These are phyloP conservation scores for Paradoxurus hermaphroditus DNA, from an alignment of 2,113 vertebrate species.

Conservation along the genomic window DNA sequence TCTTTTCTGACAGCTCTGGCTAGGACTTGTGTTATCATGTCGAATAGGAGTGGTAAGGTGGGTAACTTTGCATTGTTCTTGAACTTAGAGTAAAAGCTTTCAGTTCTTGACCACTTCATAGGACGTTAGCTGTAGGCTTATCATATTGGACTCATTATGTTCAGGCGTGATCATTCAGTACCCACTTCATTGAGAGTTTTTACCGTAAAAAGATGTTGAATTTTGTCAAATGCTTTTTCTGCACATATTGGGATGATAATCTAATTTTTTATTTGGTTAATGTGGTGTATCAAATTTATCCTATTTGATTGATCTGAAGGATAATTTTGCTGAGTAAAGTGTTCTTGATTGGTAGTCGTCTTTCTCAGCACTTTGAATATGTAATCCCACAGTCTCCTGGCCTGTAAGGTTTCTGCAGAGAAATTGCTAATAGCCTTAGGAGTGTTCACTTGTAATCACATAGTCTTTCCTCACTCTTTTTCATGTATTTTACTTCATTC, in stretches of 20 bases:
- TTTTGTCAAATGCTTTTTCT: neutral
- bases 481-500: neutral
- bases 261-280: neutral
- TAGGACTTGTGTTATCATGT: too few species aligned
- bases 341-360: neutral
- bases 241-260: neutral
- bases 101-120: too few species aligned
- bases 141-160: too few species aligned
- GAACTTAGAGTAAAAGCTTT: too few species aligned
- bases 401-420: neutral
- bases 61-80: too few species aligned
- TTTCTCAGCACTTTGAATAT: neutral
- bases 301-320: neutral
- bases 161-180: neutral
- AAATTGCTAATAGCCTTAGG: neutral
- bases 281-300: neutral
- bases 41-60: too few species aligned
- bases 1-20: too few species aligned
- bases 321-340: neutral
- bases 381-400: neutral
- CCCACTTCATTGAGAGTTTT: neutral
- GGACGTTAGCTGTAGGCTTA: too few species aligned
- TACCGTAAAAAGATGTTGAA: neutral
- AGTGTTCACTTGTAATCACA: neutral
- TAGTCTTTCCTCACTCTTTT: neutral